Percentiles rank a stretch among this genome's conserved stretches.
phyloP scores from a whole-genome alignment of 1,140 invertebrate genomes.

The Marisa cornuarietis region DNA sequence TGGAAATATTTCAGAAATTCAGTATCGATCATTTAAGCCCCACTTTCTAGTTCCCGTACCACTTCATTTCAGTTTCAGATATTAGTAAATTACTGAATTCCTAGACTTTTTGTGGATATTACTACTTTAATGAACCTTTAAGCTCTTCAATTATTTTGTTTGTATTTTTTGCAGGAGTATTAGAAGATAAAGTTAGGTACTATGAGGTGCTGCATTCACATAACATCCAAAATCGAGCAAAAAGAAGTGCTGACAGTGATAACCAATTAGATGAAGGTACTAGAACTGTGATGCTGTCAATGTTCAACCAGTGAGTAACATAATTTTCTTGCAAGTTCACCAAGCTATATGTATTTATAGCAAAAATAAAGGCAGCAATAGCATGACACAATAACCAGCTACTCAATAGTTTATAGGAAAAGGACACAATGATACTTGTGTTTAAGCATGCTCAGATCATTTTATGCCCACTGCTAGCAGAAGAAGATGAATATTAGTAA shows the following conservation, averaged over 20 bases:
- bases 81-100: too few relatives aligned
- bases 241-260: constrained; percentile 13
- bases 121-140: too few relatives aligned
- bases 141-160: background rate
- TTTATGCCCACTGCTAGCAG: too few relatives aligned
- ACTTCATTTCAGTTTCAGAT: too few relatives aligned
- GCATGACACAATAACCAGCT: background rate
- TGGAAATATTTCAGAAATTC: too few relatives aligned
- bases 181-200: constrained; percentile 11
- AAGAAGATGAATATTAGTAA: too few relatives aligned
- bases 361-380: background rate
- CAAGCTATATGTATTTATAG: background rate
- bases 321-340: background rate
- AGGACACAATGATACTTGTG: too few relatives aligned
- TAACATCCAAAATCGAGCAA: background rate
- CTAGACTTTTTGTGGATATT: too few relatives aligned
- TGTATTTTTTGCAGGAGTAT: background rate
- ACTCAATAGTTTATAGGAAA: too few relatives aligned
- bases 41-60: too few relatives aligned
- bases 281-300: constrained; percentile 5
- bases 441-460: too few relatives aligned
- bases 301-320: constrained; percentile 15
- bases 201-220: constrained; percentile 12
- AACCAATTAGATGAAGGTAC: background rate
- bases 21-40: too few relatives aligned